Conservation (phyloP, 2,797 vertebrate species). For the Pterois miles region DNA sequence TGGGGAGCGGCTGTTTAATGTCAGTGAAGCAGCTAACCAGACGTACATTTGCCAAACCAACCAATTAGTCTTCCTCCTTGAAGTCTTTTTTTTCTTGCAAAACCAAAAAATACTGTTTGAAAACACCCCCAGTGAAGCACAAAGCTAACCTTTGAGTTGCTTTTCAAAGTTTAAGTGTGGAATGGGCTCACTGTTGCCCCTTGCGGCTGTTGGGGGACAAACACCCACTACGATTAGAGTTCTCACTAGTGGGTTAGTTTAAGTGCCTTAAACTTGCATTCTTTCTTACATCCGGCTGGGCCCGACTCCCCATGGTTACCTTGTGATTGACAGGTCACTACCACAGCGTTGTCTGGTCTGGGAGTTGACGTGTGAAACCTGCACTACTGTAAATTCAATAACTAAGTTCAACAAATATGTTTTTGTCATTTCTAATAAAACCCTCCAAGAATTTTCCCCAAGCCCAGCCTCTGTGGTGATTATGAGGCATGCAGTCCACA, state of each 20-base stretch:
- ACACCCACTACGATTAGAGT: background rate
- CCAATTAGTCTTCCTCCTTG: background rate
- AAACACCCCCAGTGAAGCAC: background rate
- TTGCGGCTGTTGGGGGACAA: background rate
- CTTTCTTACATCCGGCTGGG: background rate
- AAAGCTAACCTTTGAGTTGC: background rate
- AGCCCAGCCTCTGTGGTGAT: conserved; percentile 32
- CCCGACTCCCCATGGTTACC: no score
- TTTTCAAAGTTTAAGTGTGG: background rate
- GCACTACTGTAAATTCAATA: conserved; percentile 22
- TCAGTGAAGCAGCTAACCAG: background rate
- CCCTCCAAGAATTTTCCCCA: conserved; percentile 2
- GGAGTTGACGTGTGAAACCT: background rate
- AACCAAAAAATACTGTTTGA: background rate
- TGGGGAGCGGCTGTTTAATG: background rate
- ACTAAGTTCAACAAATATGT: background rate
- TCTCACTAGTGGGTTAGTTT: background rate
- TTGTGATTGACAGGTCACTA: no score
- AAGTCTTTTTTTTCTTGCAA: background rate
- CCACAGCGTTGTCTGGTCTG: no score
- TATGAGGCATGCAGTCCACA: conserved; percentile 16
- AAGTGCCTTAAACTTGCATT: background rate
- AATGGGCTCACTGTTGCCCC: no score
- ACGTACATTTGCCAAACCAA: background rate
- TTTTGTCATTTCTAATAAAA: conserved; percentile 9